Base-by-base conservation (phyloP, 2,113 vertebrate genomes). In the Phrynosoma platyrhinos region DNA sequence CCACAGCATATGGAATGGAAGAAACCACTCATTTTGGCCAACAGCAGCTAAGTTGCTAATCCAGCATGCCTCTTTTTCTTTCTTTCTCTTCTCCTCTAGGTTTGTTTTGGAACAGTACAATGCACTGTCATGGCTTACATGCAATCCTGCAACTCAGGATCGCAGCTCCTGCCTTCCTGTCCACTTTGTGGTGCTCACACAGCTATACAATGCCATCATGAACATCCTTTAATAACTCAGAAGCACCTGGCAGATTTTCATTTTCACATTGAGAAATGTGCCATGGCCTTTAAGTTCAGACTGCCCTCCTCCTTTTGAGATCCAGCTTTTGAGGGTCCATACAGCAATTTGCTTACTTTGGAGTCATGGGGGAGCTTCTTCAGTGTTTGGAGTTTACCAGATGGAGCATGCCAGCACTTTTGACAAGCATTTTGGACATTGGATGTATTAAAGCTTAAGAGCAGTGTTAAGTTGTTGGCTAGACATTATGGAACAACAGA, bases 151-250 rank as follows among this genome's bases (percentile, higher is more conserved):
- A 91, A 98, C 98, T 85, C 99, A 99, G 94, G 99, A 99, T 94
- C 98, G 99, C 72, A 98, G 98, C 90, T 99, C 99, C 96, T 99
- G 99, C 97, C 98, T 99, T 96, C 99, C 99, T 25, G 97, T 99
- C 95, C 99, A 99, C 97, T 97, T 99, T 64, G 98, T 98, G 91
- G 98, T 99, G 94, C 98, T 99, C 94, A 98, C 98, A 88, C 99
- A 99, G 96, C 96, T 99, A 98, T 99, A 99, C 98, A 99, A 99
- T 4, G 98, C 98, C 97, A 98, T 99, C 96, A 98, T 98, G 97
- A 99, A 99, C 93, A 98, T 98, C 97, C 98, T 99, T 81, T 99
- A 97, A 97, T 89, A 62, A 80, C 81, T 10, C 89, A 93, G 85
- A 91, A 95, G 95, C 94, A 94, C 94, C 92, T 86, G 92, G 92